Base-by-base conservation (phyloP, 1,140 invertebrate species). In the Acromyrmex charruanus region DNA sequence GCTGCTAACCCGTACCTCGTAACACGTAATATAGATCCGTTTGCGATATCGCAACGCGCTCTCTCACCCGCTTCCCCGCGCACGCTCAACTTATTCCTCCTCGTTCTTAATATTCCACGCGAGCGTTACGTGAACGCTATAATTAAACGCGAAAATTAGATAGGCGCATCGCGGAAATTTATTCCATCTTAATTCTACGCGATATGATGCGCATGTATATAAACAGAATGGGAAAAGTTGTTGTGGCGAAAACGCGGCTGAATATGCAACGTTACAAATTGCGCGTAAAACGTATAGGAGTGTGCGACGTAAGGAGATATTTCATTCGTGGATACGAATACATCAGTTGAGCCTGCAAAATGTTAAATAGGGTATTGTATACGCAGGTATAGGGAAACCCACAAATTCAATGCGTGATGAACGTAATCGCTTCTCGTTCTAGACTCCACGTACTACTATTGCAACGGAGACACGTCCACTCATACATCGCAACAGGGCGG, bases 371-470 rank as follows among this genome's bases (percentile, higher is more conserved):
- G 66, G 55, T 61, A 35, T 58, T 58, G 35, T 31, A 44, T 44
- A 68, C 77, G 35, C 18, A 49, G 77, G 39, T 61, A 81, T 6
- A 58, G 49, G 21, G 44, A 68, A 35, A 44, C 21, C 7, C 9
- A 21, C 25, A 35, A 28, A 49, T 49, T 82, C 28, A 10, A 55
- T 2, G 6, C 49, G 49, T n/a, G 63, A 81, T 69, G n/a, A 75
- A 80, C 59, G 66, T 69, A 31, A 53, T 75, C 53, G 18, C 3
- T 25, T 88, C 53, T 44, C 75, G 74, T 77, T 87, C 2, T 92
- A 97, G 97, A 97, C 94, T 96, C 96, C 31, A 96, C 96, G 61
- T 97, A 97, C 92, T 97, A 97, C 92, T 97, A 97, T 89, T 96
- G 96, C 77, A 96, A 96, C 94, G 96, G 96, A 94, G 96, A 96